Evolutionary conservation across 2,797 vertebrate species (phyloP).

Genomic region (Sylvia borin): DNA sequence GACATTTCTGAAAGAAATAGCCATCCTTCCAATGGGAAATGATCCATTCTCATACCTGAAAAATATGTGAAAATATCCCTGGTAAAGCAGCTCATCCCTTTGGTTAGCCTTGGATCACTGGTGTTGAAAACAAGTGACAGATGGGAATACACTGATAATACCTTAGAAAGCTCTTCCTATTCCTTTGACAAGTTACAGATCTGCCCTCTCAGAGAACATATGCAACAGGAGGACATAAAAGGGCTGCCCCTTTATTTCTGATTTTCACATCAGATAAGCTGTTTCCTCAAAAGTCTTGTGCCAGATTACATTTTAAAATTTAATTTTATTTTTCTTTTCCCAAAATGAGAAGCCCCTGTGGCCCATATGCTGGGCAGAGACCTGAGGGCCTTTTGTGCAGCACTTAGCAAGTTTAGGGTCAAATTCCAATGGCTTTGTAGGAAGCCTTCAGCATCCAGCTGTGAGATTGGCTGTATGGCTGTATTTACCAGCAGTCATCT

Average conservation of each 20-base stretch:
- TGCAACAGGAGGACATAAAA: not conserved
- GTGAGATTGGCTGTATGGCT: not conserved
- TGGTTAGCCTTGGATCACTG: not conserved
- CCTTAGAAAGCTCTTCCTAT: not conserved
- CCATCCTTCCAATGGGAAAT: not conserved
- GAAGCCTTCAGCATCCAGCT: not conserved
- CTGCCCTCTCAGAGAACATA: not conserved
- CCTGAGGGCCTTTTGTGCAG: not conserved
- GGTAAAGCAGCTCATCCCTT: not conserved
- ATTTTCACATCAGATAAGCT: not conserved
- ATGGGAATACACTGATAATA: not conserved
- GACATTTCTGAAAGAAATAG: not conserved
- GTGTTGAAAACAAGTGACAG: not conserved
- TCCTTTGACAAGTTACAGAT: not conserved
- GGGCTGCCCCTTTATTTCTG: not conserved
- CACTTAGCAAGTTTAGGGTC: not conserved
- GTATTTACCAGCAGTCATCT: not conserved
- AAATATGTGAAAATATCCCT: not conserved
- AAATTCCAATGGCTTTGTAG: not conserved
- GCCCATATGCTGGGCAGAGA: not conserved
- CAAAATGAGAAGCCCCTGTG: not conserved
- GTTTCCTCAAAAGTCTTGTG: not conserved
- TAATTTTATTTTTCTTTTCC: not conserved
- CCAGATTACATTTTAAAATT: not conserved
- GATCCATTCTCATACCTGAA: not conserved